Percentiles rank a stretch among this genome's conserved stretches.
These are phyloP conservation scores for Lagocephalus sceleratus DNA, from an alignment of 2,797 vertebrate species.

Conservation along the genomic window DNA sequence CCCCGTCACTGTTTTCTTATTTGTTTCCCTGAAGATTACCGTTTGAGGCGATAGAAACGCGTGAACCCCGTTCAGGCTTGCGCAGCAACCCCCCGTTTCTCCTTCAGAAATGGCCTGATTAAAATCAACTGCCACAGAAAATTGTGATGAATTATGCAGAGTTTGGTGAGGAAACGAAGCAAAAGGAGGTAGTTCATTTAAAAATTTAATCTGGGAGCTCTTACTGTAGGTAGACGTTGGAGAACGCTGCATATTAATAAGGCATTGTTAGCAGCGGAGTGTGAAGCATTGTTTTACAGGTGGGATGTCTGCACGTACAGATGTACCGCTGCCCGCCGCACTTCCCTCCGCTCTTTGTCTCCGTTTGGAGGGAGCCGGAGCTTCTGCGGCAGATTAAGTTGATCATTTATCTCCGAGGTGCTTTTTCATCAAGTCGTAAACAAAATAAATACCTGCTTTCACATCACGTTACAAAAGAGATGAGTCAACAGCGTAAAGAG, in stretches of 20 bases:
- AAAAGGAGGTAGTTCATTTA: constrained; percentile 62
- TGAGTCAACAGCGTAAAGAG: constrained; percentile 47
- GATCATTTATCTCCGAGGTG: constrained; percentile 44
- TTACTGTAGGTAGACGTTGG: constrained; percentile 55
- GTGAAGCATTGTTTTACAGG: constrained; percentile 48
- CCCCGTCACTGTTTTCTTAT: constrained; percentile 65
- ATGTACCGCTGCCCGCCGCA: constrained; percentile 18
- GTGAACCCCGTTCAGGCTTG: constrained; percentile 58
- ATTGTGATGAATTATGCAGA: constrained; percentile 78
- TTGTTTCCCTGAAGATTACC: constrained; percentile 57
- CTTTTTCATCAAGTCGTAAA: constrained; percentile 48
- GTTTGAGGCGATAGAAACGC: constrained; percentile 30
- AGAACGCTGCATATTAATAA: constrained; percentile 52
- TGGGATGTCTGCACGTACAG: constrained; percentile 51
- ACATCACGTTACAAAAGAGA: constrained; percentile 30
- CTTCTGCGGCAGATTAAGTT: constrained; percentile 19
- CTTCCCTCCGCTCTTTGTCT: constrained; percentile 39
- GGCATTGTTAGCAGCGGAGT: constrained; percentile 29
- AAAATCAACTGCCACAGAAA: constrained; percentile 65
- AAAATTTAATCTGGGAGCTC: constrained; percentile 65
- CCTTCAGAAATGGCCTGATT: constrained; percentile 70
- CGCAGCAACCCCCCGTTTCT: constrained; percentile 40
- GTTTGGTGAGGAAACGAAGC: constrained; percentile 66
- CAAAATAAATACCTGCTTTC: constrained; percentile 56
- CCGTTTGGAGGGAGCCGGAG: constrained; percentile 15